phyloP scores from a whole-genome alignment of 2,888 invertebrate species.

The Drosophila nr. perissopoda region DNA sequence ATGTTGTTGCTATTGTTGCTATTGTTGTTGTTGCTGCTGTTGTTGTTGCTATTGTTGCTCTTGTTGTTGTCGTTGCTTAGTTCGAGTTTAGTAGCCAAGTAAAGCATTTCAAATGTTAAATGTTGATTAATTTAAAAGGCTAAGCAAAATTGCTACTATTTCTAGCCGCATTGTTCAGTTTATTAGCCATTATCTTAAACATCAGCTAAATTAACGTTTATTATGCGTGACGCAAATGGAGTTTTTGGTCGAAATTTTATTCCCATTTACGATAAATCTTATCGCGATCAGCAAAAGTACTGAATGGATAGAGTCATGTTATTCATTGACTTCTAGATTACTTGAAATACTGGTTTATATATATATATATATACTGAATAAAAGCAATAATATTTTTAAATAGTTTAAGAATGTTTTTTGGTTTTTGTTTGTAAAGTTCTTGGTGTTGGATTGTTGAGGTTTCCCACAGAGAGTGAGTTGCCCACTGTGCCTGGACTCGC shows the following conservation, averaged over 20 bases:
- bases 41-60: too few relatives aligned
- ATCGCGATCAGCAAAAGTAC: neutral
- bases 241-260: neutral
- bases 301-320: neutral
- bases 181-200: neutral
- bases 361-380: neutral
- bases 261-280: neutral
- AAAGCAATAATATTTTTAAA: neutral
- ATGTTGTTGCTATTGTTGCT: neutral
- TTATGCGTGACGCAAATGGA: conserved; percentile 6
- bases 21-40: neutral
- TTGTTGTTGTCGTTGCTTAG: too few relatives aligned
- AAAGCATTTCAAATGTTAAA: neutral
- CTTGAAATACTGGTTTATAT: neutral
- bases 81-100: neutral
- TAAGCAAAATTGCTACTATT: neutral
- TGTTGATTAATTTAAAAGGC: neutral
- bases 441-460: neutral
- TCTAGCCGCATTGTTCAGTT: neutral
- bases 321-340: neutral
- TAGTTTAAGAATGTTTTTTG: neutral
- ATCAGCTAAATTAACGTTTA: neutral
- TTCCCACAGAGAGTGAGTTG: neutral
- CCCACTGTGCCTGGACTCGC: neutral
- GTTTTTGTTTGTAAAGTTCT: neutral